Base-by-base conservation (phyloP, 1,140 invertebrate species). In the Lysiphlebus fabarum region DNA sequence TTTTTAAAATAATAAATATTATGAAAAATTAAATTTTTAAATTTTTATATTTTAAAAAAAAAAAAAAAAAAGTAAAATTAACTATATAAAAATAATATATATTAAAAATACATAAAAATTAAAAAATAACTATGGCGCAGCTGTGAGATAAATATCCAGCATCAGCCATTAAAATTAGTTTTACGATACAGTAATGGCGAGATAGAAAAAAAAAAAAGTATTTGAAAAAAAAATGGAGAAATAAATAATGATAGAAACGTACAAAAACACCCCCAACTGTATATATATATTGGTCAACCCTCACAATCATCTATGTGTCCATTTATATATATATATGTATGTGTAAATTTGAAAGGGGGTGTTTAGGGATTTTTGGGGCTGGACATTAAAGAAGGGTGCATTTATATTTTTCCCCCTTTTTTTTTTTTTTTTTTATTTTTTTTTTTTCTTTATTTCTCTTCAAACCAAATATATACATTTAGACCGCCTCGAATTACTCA, bases 401-500 rank as follows among this genome's bases (percentile, higher is more conserved):
- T 12, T 51, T 47, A 42, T 12, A 34, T 49, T 1, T 17, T 33
- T 5, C 33, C 59, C 59, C 59, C 53, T 47, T 10, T 12, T 26
- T 14, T 41, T 7, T 14, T 37, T 11, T 51, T 9, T 17, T 8
- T 37, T 26, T 38, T 26, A 6, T 34, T 51, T 14, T 47, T 5
- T 47, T 47, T 42, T n/a, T 11, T 11, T 41, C 40, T 41, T 11
- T 41, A 41, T 11, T n/a, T 17, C 43, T 58, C 45, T 44, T 43
- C 33, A 17, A 49, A 17, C 26, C 34, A 49, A 34, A 10, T 17
- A 33, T 49, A 33, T 33, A 34, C 26, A 40, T 59, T 53, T 55
- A 61, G 56, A 53, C 65, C 65, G 65, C 65, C 65, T 64, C 65
- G 58, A 64, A 66, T 66, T 64, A 64, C 65, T 67, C 63, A 62